Evolutionary conservation across 1,140 invertebrate genomes (phyloP).

Genomic region (Cotesia typhae): DNA sequence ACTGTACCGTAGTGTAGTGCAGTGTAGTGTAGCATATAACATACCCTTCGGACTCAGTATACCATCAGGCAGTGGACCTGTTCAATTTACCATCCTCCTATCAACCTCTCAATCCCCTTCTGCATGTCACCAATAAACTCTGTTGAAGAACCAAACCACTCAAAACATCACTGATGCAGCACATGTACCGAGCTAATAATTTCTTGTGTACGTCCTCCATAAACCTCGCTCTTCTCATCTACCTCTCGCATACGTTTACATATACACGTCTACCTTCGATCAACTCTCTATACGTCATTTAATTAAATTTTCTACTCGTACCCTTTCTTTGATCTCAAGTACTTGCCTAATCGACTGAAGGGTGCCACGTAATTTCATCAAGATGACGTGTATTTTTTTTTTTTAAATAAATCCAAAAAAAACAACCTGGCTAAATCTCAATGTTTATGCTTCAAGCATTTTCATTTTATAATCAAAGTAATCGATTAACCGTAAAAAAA

Average conservation of each 20-base stretch:
- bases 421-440: not conserved
- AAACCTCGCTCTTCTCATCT: constrained; percentile 7
- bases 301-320: constrained; percentile 27
- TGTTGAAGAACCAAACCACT: constrained; percentile 25
- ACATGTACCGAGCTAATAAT: constrained; percentile 12
- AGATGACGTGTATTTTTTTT: not conserved
- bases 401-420: not conserved
- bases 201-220: constrained; percentile 15
- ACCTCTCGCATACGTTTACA: not conserved
- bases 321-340: constrained; percentile 25
- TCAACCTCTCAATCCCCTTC: not conserved
- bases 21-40: not conserved
- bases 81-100: constrained; percentile 20
- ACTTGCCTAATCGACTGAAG: constrained; percentile 8
- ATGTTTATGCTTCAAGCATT: too few species aligned
- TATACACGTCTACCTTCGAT: not conserved
- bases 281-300: constrained; percentile 12
- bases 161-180: constrained; percentile 11
- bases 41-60: not conserved
- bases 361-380: not conserved
- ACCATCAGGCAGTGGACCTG: constrained; percentile 5
- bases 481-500: too few species aligned
- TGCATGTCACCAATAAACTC: constrained; percentile 34
- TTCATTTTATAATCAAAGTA: too few species aligned
- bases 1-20: not conserved